Evolutionary conservation across 64 coral and sea anemone species (phyloP).

Genomic region (Trachythela sp.): DNA sequence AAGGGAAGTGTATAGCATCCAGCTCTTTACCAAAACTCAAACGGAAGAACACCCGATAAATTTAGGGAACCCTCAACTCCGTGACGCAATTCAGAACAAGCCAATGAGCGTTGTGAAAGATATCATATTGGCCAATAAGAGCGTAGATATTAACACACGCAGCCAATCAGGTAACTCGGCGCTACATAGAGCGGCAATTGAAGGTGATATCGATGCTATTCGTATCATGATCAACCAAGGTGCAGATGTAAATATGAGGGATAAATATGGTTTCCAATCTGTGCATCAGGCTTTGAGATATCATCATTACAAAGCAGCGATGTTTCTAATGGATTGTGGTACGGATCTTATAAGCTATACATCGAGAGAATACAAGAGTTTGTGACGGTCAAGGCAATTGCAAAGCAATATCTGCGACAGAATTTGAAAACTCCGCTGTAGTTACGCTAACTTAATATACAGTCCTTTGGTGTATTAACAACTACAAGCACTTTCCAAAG

Average conservation of each 20-base stretch:
- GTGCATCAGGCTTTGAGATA: not conserved
- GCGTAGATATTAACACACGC: not conserved
- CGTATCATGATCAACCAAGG: not conserved
- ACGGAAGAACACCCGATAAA: not conserved
- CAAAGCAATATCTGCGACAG: not conserved
- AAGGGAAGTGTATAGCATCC: not conserved
- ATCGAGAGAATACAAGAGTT: not conserved
- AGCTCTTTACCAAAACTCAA: no score
- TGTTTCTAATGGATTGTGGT: constrained; percentile 12
- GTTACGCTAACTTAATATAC: no score
- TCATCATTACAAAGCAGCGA: constrained; percentile 11
- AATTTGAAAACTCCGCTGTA: not conserved
- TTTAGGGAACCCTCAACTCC: not conserved
- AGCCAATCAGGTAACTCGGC: not conserved
- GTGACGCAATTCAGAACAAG: not conserved
- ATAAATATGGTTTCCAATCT: not conserved
- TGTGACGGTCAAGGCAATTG: not conserved
- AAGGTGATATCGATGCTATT: not conserved
- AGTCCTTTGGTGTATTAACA: no score
- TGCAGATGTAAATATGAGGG: not conserved
- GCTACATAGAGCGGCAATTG: not conserved
- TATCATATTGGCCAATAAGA: not conserved
- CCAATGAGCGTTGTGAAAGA: not conserved
- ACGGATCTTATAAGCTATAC: not conserved
- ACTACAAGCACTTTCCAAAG: no score